Percentiles rank a stretch among this genome's conserved stretches.
Conservation (phyloP, 2,113 vertebrate species). For the Mormyrus iriodes region DNA sequence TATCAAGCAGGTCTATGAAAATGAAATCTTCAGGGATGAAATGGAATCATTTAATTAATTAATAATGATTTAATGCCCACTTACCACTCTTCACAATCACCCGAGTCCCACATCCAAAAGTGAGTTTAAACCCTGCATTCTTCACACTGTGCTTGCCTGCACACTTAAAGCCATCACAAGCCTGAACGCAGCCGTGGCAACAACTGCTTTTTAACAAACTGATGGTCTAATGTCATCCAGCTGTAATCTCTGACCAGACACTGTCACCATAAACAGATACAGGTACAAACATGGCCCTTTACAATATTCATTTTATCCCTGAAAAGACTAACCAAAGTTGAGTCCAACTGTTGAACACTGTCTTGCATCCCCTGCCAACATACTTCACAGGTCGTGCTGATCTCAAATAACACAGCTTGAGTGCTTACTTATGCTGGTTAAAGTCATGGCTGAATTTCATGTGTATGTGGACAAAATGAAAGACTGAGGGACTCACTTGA, state of each 20-base stretch:
- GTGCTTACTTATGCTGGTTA: not conserved
- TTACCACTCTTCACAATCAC: constrained; percentile 38
- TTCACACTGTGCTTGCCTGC: not conserved
- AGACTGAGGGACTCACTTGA: not conserved
- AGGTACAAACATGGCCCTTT: not conserved
- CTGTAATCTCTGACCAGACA: not conserved
- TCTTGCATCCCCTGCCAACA: not conserved
- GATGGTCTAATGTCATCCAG: not conserved
- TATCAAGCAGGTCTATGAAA: not conserved
- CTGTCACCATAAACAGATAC: not conserved
- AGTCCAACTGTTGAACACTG: not conserved
- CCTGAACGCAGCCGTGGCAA: not conserved
- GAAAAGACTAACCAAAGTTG: not conserved
- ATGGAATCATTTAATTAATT: not conserved
- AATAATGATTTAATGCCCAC: not conserved
- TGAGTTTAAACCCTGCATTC: constrained; percentile 19
- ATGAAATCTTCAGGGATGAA: not conserved
- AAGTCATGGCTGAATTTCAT: not conserved
- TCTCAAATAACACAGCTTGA: not conserved
- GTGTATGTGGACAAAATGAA: not conserved
- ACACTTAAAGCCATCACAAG: not conserved
- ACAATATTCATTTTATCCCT: not conserved
- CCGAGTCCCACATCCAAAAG: constrained; percentile 40
- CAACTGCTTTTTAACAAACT: not conserved
- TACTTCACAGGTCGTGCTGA: not conserved